Evolutionary conservation across 2,888 invertebrate genomes (phyloP).

Genomic region (Stenolophus ochropezus): DNA sequence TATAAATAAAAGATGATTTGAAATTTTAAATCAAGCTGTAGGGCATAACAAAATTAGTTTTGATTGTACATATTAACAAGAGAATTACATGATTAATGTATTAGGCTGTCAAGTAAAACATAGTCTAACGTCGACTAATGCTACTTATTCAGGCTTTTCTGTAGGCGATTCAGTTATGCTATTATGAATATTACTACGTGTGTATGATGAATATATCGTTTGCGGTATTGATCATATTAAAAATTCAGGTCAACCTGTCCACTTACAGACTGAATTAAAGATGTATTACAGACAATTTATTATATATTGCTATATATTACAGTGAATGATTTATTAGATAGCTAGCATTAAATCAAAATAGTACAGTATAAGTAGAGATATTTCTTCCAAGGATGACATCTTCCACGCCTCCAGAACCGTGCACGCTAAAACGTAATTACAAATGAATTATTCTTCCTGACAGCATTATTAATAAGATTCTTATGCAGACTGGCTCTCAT

Average conservation of each 20-base stretch:
- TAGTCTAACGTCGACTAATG: constrained; percentile 22
- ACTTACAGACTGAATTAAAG: constrained; percentile 31
- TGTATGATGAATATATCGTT: constrained; percentile 40
- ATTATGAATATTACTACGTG: constrained; percentile 26
- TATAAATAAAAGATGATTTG: too few species aligned
- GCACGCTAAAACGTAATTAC: constrained; percentile 71
- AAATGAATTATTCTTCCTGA: constrained; percentile 70
- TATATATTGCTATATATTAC: constrained; percentile 26
- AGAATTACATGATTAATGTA: constrained; percentile 26
- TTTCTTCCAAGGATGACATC: neutral
- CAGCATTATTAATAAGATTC: constrained; percentile 69
- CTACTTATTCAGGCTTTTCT: constrained; percentile 26
- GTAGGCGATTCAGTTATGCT: neutral
- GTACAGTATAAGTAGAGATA: neutral
- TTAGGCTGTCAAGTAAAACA: neutral
- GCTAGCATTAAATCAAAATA: constrained; percentile 16
- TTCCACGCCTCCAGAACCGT: constrained; percentile 63
- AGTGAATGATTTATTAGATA: constrained; percentile 24
- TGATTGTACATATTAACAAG: constrained; percentile 9
- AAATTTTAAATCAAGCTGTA: neutral
- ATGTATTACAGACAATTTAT: constrained; percentile 24
- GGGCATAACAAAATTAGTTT: neutral
- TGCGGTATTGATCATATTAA: constrained; percentile 23
- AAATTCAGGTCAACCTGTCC: constrained; percentile 41
- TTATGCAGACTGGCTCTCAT: constrained; percentile 48